phyloP scores from a whole-genome alignment of 2,113 vertebrate genomes.

The Bufo bufo region DNA sequence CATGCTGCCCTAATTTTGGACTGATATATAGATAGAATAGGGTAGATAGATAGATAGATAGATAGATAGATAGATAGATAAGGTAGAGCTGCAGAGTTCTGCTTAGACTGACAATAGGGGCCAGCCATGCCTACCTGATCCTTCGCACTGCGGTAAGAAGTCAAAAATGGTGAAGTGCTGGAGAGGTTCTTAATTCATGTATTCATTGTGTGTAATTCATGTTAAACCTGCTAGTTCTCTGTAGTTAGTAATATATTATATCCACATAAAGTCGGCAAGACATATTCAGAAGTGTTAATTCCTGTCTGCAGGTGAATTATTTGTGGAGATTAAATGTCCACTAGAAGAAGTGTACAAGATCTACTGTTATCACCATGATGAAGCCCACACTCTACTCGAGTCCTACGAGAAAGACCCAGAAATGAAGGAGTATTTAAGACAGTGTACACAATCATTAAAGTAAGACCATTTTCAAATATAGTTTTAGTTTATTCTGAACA shows the following conservation, averaged over 20 bases:
- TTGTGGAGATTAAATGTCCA: conserved; percentile 87
- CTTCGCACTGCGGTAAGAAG: background rate
- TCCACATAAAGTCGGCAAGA: background rate
- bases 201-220: background rate
- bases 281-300: conserved; percentile 57
- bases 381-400: conserved; percentile 86
- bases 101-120: background rate
- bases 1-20: too few species aligned
- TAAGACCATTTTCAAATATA: conserved; percentile 68
- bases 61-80: background rate
- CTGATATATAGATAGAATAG: too few species aligned
- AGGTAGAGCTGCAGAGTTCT: background rate
- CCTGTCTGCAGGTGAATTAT: conserved; percentile 83
- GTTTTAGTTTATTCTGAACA: conserved; percentile 56
- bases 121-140: background rate
- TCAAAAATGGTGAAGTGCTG: background rate
- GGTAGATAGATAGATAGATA: background rate
- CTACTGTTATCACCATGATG: conserved; percentile 94
- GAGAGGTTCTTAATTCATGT: background rate
- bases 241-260: conserved; percentile 7
- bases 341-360: conserved; percentile 94
- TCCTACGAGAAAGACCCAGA: conserved; percentile 90
- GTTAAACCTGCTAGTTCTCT: background rate
- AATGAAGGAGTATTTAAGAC: conserved; percentile 84
- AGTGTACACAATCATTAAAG: conserved; percentile 87